Evolutionary conservation across 2,888 invertebrate genomes (phyloP), one percentile per base, ranked within the genome.

Genomic region (Latrodectus hesperus): DNA sequence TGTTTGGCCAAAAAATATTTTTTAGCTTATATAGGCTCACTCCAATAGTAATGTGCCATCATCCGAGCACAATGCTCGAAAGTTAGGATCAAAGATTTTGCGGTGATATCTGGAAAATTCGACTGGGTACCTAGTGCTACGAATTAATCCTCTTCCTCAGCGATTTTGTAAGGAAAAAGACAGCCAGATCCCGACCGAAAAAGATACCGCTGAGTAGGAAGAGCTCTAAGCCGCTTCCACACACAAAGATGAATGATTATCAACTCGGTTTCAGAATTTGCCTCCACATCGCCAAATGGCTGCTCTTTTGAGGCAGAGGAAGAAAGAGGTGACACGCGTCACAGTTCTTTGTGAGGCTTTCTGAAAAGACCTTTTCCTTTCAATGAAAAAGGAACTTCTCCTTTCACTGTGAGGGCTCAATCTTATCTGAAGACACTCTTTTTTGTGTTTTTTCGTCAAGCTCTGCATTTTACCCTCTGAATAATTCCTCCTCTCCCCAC

Each of bases 311-410:
- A 53, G n/a, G 68, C 77, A 52, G 38, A 68, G 82, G 74, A 74
- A 82, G 68, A 38, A 52, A 73, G 74, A 53, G 73, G 82, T 82
- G 82, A 82, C 82, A 68, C 49, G 74, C 82, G 82, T 68, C 82
- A 75, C n/a, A 17, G 68, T 52, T 73, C 49, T 74, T 82, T 82
- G 74, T 82, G 38, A 38, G 38, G 38, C 2, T 6, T 38, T 38
- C 65, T 38, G 76, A 76, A 76, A 76, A 65, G 67, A 77, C 53
- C 55, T 75, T 73, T 38, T 49, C 52, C 67, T 74, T 73, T 71
- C 64, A 38, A 80, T 52, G 51, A 52, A 74, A 53, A 72, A 60
- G 53, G 55, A 73, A 73, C 52, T 68, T 74, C 74, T 75, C 72
- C 80, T 82, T 82, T 82, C 82, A 81, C 73, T 81, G 26, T 16